Evolutionary conservation across 2,113 vertebrate genomes (phyloP), one percentile per base, ranked within the genome.

Genomic region (Prietella phreatophila): DNA sequence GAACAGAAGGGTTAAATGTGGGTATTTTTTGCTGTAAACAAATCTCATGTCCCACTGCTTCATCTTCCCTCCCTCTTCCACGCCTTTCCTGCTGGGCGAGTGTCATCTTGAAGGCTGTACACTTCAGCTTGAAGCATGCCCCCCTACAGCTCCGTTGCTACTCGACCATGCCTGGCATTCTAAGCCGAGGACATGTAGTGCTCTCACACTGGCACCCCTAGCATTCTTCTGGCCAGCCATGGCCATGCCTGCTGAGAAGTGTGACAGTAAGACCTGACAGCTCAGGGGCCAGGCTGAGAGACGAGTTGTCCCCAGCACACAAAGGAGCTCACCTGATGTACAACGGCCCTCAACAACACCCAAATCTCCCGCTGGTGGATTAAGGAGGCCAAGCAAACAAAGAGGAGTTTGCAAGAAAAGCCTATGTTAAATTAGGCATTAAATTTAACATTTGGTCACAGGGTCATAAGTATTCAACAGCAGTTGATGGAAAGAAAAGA

Each of bases 391-490:
- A 86, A 69, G 76, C 78, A 82, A 87, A 95, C 94, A 95, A 95
- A 94, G 89, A 87, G 81, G 86, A 20, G 55, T 90, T 90, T 80
- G 94, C 93, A 93, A 95, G 71, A 88, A 95, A 92, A 93, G 90
- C 86, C 94, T 92, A 92, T 95, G 95, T 94, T 95, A 95, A 95
- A 95, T 95, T 94, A 93, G 93, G 94, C 94, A 95, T 95, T 94
- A 94, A 90, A 94, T 94, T 94, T 94, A 95, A 89, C 89, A 88
- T 82, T 93, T 90, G 92, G 94, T 95, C 94, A 94, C 90, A 88
- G 93, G 95, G 94, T 93, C 94, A 93, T 76, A 94, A 93, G 91
- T 88, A 94, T 94, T 93, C 93, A 94, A 89, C 90, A 86, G 87
- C 78, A 90, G 93, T 93, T 90, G 17, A 65, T 85, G 85, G 92